A percentile compares a stretch with the other conserved stretches of the same genome.
Conservation (phyloP, 2,797 vertebrate species). For the Semotilus atromaculatus region DNA sequence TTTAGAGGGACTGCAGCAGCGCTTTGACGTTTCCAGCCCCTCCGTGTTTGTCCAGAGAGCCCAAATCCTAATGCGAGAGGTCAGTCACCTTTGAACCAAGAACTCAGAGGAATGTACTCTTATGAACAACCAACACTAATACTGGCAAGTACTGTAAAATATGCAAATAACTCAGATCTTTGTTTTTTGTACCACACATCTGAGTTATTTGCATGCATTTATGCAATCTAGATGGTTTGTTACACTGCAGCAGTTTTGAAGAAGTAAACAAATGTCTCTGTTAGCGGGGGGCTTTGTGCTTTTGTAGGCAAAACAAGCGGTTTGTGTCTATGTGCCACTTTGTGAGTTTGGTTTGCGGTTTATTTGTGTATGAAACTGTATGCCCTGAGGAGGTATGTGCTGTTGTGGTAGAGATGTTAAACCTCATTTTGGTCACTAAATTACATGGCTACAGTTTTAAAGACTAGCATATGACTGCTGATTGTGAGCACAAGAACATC, state of each 20-base stretch:
- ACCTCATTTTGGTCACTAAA: slow-evolving; percentile 9
- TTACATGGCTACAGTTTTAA: background rate
- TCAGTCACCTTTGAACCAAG: slow-evolving; percentile 58
- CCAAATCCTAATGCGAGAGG: slow-evolving; percentile 97
- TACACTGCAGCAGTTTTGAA: slow-evolving; percentile 16
- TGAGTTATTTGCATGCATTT: background rate
- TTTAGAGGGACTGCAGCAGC: slow-evolving; percentile 93
- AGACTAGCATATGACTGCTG: background rate
- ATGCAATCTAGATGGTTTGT: background rate
- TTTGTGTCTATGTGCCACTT: slow-evolving; percentile 3
- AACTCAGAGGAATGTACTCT: background rate
- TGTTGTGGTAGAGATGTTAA: slow-evolving; percentile 33
- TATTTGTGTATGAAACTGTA: slow-evolving; percentile 15
- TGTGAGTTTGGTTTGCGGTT: slow-evolving; percentile 14
- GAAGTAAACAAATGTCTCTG: slow-evolving; percentile 17
- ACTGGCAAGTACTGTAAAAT: background rate
- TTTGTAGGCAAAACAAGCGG: background rate
- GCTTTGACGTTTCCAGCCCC: slow-evolving; percentile 90
- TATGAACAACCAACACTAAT: background rate
- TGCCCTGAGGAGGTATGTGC: slow-evolving; percentile 7
- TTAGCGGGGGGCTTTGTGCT: background rate
- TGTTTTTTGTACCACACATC: background rate
- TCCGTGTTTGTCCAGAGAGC: slow-evolving; percentile 93
- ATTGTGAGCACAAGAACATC: background rate
- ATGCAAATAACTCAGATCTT: background rate